A percentile compares a stretch with the other conserved stretches of the same genome.
Evolutionary conservation across 2,113 vertebrate species (phyloP).

Genomic region (Campylomormyrus numenius): DNA sequence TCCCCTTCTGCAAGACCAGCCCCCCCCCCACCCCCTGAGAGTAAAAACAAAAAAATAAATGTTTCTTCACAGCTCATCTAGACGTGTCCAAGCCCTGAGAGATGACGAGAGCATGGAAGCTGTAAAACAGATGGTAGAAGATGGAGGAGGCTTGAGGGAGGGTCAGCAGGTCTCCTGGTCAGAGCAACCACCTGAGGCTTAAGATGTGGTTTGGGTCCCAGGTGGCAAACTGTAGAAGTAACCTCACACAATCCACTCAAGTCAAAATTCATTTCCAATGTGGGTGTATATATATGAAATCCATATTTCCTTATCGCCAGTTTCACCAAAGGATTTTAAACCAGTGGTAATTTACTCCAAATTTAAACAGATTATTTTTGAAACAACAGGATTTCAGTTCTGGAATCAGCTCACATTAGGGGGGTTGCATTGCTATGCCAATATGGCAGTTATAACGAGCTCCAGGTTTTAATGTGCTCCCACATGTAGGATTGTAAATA

Average conservation of each 20-base stretch:
- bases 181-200: background rate
- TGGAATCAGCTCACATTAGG: background rate
- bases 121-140: background rate
- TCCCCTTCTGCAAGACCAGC: constrained; percentile 17
- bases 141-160: background rate
- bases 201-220: background rate
- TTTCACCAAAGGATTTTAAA: background rate
- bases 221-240: background rate
- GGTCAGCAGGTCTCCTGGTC: background rate
- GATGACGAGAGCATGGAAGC: background rate
- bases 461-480: constrained; percentile 6
- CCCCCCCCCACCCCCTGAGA: background rate
- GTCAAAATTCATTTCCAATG: background rate
- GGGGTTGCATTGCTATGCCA: background rate
- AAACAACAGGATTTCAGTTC: background rate
- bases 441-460: background rate
- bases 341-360: background rate
- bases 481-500: constrained; percentile 8
- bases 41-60: background rate
- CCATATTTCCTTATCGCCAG: background rate
- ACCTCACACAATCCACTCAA: background rate
- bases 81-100: background rate
- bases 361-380: constrained; percentile 1
- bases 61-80: background rate
- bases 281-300: background rate